These are phyloP conservation scores for Aphrophora alni DNA, from an alignment of 2,888 invertebrate genomes.

Conservation along the genomic window DNA sequence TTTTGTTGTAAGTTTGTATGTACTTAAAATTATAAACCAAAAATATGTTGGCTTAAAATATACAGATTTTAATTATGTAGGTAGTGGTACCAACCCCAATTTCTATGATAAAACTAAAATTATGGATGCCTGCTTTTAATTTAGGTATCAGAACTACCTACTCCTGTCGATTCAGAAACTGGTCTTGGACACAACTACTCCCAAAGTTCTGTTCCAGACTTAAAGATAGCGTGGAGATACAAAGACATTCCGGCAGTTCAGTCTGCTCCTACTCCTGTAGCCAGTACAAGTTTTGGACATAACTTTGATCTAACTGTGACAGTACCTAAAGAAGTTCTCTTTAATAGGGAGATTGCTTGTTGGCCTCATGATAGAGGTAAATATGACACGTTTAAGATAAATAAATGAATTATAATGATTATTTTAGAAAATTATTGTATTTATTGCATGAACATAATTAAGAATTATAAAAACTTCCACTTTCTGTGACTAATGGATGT, in stretches of 20 bases:
- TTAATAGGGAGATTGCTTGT: constrained; percentile 26
- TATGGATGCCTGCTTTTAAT: too few relatives aligned
- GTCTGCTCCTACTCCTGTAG: constrained; percentile 60
- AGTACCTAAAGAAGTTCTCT: constrained; percentile 25
- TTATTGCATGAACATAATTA: too few relatives aligned
- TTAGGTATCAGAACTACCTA: constrained; percentile 68
- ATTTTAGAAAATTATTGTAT: too few relatives aligned
- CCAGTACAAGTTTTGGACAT: constrained; percentile 70
- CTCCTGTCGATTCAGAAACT: constrained; percentile 58
- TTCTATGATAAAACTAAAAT: too few relatives aligned
- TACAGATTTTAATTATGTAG: too few relatives aligned
- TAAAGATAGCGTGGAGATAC: constrained; percentile 93
- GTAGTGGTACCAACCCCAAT: too few relatives aligned
- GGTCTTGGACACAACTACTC: not conserved
- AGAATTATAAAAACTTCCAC: too few relatives aligned
- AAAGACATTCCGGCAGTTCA: constrained; percentile 74
- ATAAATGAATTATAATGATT: too few relatives aligned
- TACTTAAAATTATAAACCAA: too few relatives aligned
- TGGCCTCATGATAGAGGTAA: constrained; percentile 23
- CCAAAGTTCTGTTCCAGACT: constrained; percentile 57
- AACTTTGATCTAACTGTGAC: constrained; percentile 79
- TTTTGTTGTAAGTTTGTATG: too few relatives aligned
- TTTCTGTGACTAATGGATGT: too few relatives aligned
- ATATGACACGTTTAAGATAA: not conserved
- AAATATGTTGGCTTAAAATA: too few relatives aligned